These are phyloP conservation scores for Archocentrus centrarchus DNA, from an alignment of 2,113 vertebrate species.

Conservation along the genomic window DNA sequence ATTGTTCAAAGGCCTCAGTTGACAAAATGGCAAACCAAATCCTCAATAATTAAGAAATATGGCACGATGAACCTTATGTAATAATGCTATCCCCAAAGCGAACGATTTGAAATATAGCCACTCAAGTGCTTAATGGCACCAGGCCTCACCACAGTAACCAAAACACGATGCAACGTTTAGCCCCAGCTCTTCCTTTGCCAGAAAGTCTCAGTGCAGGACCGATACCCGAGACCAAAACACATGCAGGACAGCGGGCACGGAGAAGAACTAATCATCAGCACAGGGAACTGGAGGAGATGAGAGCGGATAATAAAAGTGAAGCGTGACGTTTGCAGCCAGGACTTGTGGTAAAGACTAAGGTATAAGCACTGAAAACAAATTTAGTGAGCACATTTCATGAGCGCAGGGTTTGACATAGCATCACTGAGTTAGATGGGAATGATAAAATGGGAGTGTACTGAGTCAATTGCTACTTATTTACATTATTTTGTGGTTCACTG, in stretches of 20 bases:
- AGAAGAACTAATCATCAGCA: conserved; percentile 61
- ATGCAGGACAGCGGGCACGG: conserved; percentile 46
- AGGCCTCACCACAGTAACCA: conserved; percentile 61
- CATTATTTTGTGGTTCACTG: not conserved
- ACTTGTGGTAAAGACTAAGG: conserved; percentile 39
- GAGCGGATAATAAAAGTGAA: conserved; percentile 49
- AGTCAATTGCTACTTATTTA: not conserved
- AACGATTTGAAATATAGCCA: conserved; percentile 25
- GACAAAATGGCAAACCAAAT: conserved; percentile 38
- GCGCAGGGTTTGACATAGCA: not conserved
- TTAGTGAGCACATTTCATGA: conserved; percentile 16
- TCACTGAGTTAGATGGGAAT: conserved; percentile 5
- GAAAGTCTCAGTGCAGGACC: conserved; percentile 28
- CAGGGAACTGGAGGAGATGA: conserved; percentile 45
- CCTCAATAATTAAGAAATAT: conserved; percentile 46
- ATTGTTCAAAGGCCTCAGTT: conserved; percentile 23
- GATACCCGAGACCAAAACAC: conserved; percentile 46
- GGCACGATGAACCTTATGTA: not conserved
- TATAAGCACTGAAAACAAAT: conserved; percentile 51
- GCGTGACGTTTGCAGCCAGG: conserved; percentile 49
- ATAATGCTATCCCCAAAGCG: conserved; percentile 5
- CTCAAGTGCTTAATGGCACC: conserved; percentile 43
- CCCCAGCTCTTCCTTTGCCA: conserved; percentile 27
- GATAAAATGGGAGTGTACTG: not conserved
- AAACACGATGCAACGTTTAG: conserved; percentile 63